Base-by-base conservation (phyloP, 2,113 vertebrate species). In the Uria aalge region DNA sequence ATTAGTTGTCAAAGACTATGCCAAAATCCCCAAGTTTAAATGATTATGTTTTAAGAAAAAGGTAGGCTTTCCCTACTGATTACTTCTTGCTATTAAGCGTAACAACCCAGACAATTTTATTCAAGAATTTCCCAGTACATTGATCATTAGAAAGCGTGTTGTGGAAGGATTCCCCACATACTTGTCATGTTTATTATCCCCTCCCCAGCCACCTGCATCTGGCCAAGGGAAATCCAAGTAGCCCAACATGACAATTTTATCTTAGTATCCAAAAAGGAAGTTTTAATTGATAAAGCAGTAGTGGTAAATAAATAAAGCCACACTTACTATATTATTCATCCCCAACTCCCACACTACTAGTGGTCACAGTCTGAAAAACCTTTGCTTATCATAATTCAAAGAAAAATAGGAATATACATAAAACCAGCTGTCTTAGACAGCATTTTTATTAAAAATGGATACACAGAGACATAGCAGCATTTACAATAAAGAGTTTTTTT, bases 381-480 rank as follows among this genome's bases (percentile, higher is more conserved):
- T 79, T 79, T 75, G 56, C 27, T 85, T 71, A 94, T 57, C 81
- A 69, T 87, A 76, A 78, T 92, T 77, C 88, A 91, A 95, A 77
- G 86, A 92, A 91, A 91, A 94, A 90, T 93, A 95, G 81, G 91
- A 92, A 91, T 97, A 93, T 97, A 93, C 71, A 86, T 96, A 93
- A 95, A 96, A 89, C 86, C 92, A 94, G 97, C 97, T 98, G 98
- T 97, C 97, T 96, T 95, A 93, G 98, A 98, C 98, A 98, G 97
- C 78, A 94, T 96, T 97, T 99, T 99, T 99, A 99, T 99, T 99
- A 97, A 98, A 98, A 98, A 98, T 98, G 89, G 96, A 98, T 81
- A 98, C 92, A 97, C 81, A 97, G 64, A 98, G 90, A 98, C 96
- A 93, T 99, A 99, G 99, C 99, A 99, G 99, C 99, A 99, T 98